A percentile compares a stretch with the other conserved stretches of the same genome.
These are phyloP conservation scores for Rafetus swinhoei DNA, from an alignment of 2,113 vertebrate genomes.

Conservation along the genomic window DNA sequence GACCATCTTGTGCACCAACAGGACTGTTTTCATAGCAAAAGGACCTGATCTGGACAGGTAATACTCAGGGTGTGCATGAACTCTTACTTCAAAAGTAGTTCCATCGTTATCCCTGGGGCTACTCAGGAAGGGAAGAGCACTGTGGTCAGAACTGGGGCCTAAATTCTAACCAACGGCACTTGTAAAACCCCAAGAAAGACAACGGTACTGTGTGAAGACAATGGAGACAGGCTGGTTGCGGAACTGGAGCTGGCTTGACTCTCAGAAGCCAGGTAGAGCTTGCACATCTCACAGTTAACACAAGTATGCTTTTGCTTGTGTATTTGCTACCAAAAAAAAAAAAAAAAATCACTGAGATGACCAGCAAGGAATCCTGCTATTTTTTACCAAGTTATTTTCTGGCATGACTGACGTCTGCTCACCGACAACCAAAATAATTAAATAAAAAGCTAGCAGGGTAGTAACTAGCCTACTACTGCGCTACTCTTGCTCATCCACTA, in stretches of 20 bases:
- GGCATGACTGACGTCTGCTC: neutral
- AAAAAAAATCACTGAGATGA: rapidly evolving
- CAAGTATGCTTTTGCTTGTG: neutral
- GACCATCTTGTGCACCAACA: rapidly evolving
- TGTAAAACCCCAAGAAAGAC: neutral
- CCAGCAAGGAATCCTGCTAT: neutral
- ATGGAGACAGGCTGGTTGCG: neutral
- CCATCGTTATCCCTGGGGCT: neutral
- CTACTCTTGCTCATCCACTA: neutral
- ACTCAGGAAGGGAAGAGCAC: neutral
- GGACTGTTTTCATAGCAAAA: rapidly evolving
- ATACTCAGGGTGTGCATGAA: neutral
- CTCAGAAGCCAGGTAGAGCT: neutral
- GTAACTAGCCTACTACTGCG: no score
- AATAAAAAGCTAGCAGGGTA: neutral
- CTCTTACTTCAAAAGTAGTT: neutral
- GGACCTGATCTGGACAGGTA: neutral
- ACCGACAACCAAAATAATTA: neutral
- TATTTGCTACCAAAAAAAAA: neutral
- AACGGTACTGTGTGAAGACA: neutral
- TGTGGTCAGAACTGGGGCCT: neutral
- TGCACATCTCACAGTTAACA: neutral
- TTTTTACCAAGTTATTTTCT: neutral
- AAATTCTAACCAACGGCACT: neutral
- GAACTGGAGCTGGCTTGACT: rapidly evolving